Evolutionary conservation across 2,797 vertebrate genomes (phyloP), one percentile per base, ranked within the genome.

Genomic region (Gallirallus australis): DNA sequence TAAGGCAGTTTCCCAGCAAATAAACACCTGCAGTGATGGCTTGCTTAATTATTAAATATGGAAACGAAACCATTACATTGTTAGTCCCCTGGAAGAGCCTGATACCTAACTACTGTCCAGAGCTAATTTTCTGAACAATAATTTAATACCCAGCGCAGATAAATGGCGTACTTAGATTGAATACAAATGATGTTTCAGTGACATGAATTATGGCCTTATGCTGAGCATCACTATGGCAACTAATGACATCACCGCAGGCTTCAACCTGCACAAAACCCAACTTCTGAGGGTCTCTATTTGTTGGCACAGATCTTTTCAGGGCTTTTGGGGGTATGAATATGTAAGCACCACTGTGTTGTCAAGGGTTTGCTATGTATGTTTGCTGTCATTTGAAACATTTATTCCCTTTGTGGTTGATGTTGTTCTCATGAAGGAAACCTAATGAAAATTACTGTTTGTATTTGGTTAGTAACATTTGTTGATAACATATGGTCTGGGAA

Each of bases 401-500:
- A 97, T 97, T 98, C 97, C 97, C 96, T 98, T 97, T 97, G 96
- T 97, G 97, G 91, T 96, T 96, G 93, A 95, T 97, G 97, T 95
- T 97, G 92, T 96, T 97, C 97, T 85, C 85, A 78, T 96, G 92
- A 96, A 93, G 79, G 94, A 96, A 97, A 97, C 96, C 94, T 98
- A 98, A 98, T 98, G 97, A 98, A 98, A 98, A 98, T 98, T 96
- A 97, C 97, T 98, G 97, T 98, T 98, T 97, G 97, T 98, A 98
- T 98, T 98, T 98, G 97, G 97, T 97, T 98, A 97, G 97, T 97
- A 98, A 98, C 97, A 98, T 98, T 98, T 98, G 98, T 96, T 97
- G 97, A 97, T 97, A 98, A 96, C 98, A 98, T 98, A 98, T 98
- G 98, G 98, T 98, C 97, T 97, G 97, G 96, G 95, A 97, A 98